phyloP scores from a whole-genome alignment of 2,797 vertebrate species.

The Garrulus glandarius region DNA sequence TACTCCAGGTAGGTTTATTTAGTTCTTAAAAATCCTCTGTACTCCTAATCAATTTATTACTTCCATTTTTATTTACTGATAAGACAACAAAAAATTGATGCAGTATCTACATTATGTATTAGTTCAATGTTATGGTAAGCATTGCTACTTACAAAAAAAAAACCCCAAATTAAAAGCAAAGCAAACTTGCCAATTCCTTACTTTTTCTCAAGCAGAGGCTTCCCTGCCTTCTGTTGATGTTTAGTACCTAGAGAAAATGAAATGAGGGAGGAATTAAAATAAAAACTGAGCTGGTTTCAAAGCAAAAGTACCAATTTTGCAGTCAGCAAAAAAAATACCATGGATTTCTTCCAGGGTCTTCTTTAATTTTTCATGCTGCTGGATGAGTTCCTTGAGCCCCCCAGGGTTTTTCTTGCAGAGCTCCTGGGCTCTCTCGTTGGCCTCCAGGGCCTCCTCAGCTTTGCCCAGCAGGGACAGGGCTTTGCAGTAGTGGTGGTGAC shows the following conservation, averaged over 20 bases:
- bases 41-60: neutral
- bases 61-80: neutral
- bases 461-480: constrained; percentile 84
- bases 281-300: neutral
- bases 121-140: neutral
- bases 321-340: constrained; percentile 59
- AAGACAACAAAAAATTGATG: neutral
- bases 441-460: constrained; percentile 75
- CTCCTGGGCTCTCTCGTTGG: constrained; percentile 79
- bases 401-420: constrained; percentile 76
- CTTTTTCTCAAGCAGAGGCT: constrained; percentile 64
- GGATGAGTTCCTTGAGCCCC: constrained; percentile 81
- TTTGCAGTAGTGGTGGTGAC: constrained; percentile 92
- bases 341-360: constrained; percentile 39
- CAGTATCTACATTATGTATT: neutral
- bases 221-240: constrained; percentile 54
- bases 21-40: neutral
- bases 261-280: neutral
- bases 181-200: constrained; percentile 48
- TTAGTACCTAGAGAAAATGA: constrained; percentile 50
- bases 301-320: neutral
- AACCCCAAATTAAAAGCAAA: neutral
- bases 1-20: neutral
- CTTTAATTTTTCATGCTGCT: constrained; percentile 77
- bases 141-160: neutral